These are phyloP conservation scores for Athripsodes cinereus DNA, from an alignment of 2,888 invertebrate genomes.

Conservation along the genomic window DNA sequence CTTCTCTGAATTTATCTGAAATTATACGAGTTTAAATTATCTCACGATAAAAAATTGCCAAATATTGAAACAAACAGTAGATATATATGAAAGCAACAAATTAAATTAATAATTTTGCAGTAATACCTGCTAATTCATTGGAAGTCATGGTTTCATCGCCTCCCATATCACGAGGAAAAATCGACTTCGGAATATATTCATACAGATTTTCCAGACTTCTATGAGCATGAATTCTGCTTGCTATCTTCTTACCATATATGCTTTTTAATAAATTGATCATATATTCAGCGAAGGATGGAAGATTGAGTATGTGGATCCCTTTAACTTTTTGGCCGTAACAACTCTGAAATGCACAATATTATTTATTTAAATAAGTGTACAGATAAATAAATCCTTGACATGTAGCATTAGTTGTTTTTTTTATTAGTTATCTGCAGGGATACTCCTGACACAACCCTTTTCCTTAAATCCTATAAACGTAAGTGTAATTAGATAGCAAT, in stretches of 20 bases:
- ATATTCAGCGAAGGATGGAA: constrained; percentile 34
- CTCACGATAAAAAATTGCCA: no score
- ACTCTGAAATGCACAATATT: constrained; percentile 38
- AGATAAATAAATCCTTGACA: no score
- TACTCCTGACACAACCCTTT: no score
- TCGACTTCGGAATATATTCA: constrained; percentile 35
- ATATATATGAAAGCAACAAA: no score
- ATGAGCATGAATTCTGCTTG: constrained; percentile 38
- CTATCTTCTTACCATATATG: constrained; percentile 40
- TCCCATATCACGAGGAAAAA: constrained; percentile 39
- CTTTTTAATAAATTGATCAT: constrained; percentile 38
- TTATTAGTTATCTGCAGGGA: no score
- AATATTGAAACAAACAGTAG: no score
- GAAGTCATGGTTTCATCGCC: constrained; percentile 35
- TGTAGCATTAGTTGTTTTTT: no score
- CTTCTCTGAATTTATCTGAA: not conserved
- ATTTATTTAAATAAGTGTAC: no score
- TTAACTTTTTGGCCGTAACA: constrained; percentile 40
- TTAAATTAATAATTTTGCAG: no score
- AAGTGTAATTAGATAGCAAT: no score
- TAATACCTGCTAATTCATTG: constrained; percentile 37
- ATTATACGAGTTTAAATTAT: no score
- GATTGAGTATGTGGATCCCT: constrained; percentile 43
- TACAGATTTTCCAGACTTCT: constrained; percentile 36
- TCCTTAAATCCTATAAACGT: no score